A percentile compares a stretch with the other conserved stretches of the same genome.
phyloP scores from a whole-genome alignment of 2,113 vertebrate species.

The Epinephelus lanceolatus region DNA sequence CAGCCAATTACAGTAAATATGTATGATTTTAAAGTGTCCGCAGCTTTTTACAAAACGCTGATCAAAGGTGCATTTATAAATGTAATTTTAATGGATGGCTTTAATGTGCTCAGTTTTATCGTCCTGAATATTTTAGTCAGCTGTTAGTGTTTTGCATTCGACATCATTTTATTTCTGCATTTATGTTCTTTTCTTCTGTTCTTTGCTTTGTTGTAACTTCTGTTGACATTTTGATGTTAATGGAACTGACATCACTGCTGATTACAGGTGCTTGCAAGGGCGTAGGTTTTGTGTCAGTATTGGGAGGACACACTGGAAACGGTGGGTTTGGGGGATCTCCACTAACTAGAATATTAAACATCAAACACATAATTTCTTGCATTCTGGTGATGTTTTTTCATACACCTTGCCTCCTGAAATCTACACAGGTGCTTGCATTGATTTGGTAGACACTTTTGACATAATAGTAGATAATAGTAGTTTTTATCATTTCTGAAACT shows the following conservation, averaged over 20 bases:
- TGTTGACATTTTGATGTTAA: slow-evolving; percentile 1
- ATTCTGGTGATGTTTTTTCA: too few species aligned
- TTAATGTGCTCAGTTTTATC: not conserved
- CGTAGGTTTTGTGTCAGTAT: too few species aligned
- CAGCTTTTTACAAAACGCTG: not conserved
- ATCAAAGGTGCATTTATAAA: not conserved
- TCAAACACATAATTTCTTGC: too few species aligned
- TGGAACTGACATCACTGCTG: not conserved
- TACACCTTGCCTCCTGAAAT: too few species aligned
- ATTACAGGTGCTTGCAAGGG: not conserved
- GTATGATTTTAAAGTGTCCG: not conserved
- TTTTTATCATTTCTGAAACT: not conserved
- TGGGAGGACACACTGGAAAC: too few species aligned
- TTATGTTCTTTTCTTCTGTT: not conserved
- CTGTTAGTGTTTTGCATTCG: not conserved
- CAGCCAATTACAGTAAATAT: not conserved
- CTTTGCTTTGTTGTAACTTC: not conserved
- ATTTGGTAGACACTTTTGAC: slow-evolving; percentile 3
- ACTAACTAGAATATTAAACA: too few species aligned
- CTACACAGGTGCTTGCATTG: not conserved
- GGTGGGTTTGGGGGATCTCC: too few species aligned
- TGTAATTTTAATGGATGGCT: not conserved
- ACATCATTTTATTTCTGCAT: not conserved
- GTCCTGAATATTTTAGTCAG: not conserved
- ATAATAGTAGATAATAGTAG: not conserved